Conservation (phyloP, 2,888 invertebrate genomes). For the Liopterus haemorrhoidalis region DNA sequence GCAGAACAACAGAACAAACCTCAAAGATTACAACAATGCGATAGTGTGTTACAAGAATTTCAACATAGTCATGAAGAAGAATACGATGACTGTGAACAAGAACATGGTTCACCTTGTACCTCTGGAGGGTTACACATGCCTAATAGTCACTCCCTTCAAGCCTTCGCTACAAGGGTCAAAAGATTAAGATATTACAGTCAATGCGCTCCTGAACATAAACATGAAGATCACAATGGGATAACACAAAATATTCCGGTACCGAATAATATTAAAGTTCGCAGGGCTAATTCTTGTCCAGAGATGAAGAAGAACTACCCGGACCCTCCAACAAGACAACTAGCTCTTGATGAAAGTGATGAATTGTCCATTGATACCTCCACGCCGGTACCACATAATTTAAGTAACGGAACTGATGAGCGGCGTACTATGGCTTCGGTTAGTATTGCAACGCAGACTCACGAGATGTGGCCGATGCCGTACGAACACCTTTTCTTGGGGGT, state of each 20-base stretch:
- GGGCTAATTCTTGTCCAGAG: conserved; percentile 63
- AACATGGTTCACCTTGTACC: conserved; percentile 51
- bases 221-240: conserved; percentile 11
- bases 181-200: conserved; percentile 60
- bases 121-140: conserved; percentile 59
- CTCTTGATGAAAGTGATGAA: conserved; percentile 45
- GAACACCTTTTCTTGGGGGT: conserved; percentile 70
- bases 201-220: conserved; percentile 46
- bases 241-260: conserved; percentile 11
- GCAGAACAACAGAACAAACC: conserved; percentile 33
- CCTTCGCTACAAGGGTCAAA: conserved; percentile 52
- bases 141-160: conserved; percentile 51
- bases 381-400: conserved; percentile 17
- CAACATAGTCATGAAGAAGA: conserved; percentile 30
- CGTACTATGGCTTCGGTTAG: conserved; percentile 20
- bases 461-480: conserved; percentile 64
- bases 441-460: conserved; percentile 61
- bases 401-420: conserved; percentile 28
- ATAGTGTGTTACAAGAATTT: conserved; percentile 45
- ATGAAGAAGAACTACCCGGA: conserved; percentile 46
- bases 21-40: conserved; percentile 36
- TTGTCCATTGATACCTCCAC: conserved; percentile 8
- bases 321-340: conserved; percentile 30
- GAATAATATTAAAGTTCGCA: conserved; percentile 47
- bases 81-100: conserved; percentile 45